These are phyloP conservation scores for Sphaerophoria taeniata DNA, from an alignment of 2,888 invertebrate genomes.

Conservation along the genomic window DNA sequence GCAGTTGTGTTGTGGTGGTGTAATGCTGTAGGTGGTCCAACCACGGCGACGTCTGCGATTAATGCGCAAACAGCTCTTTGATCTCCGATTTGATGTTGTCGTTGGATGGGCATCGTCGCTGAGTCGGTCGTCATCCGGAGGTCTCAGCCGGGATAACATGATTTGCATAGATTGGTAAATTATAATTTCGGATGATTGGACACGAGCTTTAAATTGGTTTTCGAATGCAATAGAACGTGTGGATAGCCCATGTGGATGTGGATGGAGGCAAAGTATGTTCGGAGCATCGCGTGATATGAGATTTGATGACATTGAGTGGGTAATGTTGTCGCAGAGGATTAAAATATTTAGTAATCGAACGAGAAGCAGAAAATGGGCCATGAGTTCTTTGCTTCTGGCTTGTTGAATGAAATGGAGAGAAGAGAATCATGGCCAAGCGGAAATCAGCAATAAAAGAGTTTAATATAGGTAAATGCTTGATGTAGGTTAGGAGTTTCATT, in stretches of 20 bases:
- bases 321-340: slow-evolving; percentile 53
- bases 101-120: slow-evolving; percentile 9
- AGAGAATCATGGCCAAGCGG: too few species aligned
- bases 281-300: slow-evolving; percentile 35
- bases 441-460: too few species aligned
- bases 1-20: not conserved
- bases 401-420: too few species aligned
- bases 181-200: slow-evolving; percentile 47
- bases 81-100: slow-evolving; percentile 57
- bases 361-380: slow-evolving; percentile 5
- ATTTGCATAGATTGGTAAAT: slow-evolving; percentile 71
- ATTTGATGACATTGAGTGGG: slow-evolving; percentile 54
- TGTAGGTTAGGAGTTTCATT: too few species aligned
- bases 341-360: not conserved
- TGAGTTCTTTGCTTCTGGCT: not conserved
- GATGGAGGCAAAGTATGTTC: not conserved
- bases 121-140: not conserved
- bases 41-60: slow-evolving; percentile 11
- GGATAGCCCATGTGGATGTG: slow-evolving; percentile 23
- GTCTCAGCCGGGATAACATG: slow-evolving; percentile 62
- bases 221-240: slow-evolving; percentile 8
- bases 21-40: slow-evolving; percentile 58
- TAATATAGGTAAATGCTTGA: too few species aligned
- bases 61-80: slow-evolving; percentile 71
- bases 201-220: slow-evolving; percentile 73